Conservation (phyloP, 2,888 invertebrate species). For the Fragum whitleyi region DNA sequence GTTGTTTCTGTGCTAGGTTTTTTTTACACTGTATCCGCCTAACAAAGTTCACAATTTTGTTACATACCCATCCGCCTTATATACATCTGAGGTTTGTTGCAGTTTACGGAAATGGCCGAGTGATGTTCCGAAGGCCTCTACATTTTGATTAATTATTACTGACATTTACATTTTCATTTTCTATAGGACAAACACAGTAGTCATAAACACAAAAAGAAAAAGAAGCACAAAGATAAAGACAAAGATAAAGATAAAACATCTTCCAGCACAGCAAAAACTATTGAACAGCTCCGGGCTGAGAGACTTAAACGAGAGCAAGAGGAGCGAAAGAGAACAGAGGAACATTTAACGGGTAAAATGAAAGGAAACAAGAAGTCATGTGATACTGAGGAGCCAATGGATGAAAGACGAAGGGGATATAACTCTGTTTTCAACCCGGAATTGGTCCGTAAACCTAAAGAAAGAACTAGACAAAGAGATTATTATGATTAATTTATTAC, state of each 20-base stretch:
- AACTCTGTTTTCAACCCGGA: conserved; percentile 98
- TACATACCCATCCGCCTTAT: too few relatives aligned
- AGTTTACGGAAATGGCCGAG: too few relatives aligned
- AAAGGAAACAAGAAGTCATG: conserved; percentile 83
- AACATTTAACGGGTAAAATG: conserved; percentile 90
- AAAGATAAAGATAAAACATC: conserved; percentile 74
- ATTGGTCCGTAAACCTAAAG: conserved; percentile 80
- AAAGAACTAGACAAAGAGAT: conserved; percentile 35
- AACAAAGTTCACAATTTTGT: too few relatives aligned
- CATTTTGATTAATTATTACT: too few relatives aligned
- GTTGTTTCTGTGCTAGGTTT: too few relatives aligned
- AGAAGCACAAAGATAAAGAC: conserved; percentile 81
- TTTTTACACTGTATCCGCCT: too few relatives aligned
- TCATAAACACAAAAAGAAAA: conserved; percentile 65
- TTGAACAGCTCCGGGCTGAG: conserved; percentile 91
- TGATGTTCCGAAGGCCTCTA: too few relatives aligned
- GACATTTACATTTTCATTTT: too few relatives aligned
- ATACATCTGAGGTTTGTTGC: too few relatives aligned
- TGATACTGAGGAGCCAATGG: conserved; percentile 51
- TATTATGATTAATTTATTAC: background rate
- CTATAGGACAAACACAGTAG: conserved; percentile 65
- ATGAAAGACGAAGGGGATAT: conserved; percentile 91
- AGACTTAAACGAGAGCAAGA: conserved; percentile 92
- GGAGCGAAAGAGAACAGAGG: conserved; percentile 91
- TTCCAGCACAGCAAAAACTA: conserved; percentile 79